phyloP scores from a whole-genome alignment of 1,140 invertebrate species.

The Drosophila orena region DNA sequence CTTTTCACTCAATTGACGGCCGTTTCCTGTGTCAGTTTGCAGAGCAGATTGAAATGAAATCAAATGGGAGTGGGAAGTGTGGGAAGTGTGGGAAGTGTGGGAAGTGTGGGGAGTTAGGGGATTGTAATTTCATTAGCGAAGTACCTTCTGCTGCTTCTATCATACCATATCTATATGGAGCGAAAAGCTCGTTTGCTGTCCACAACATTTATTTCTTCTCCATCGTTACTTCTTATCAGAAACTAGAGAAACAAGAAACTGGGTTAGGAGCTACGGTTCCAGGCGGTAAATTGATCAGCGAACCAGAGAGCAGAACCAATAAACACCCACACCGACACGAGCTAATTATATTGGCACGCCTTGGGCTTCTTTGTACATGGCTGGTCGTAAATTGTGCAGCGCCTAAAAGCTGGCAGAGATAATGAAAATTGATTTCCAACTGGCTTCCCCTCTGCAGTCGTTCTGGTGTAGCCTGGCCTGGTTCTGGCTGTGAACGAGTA shows the following conservation, averaged over 20 bases:
- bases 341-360: constrained; percentile 77
- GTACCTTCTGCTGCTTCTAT: constrained; percentile 34
- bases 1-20: constrained; percentile 49
- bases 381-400: constrained; percentile 45
- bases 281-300: constrained; percentile 68
- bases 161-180: constrained; percentile 58
- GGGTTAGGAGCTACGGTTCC: constrained; percentile 32
- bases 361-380: constrained; percentile 55
- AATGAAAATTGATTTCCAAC: constrained; percentile 71
- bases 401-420: constrained; percentile 67
- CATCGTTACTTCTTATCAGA: constrained; percentile 54
- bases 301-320: constrained; percentile 30
- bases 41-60: constrained; percentile 14
- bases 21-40: constrained; percentile 40
- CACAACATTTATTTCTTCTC: constrained; percentile 36
- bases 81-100: too few relatives aligned
- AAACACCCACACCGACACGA: constrained; percentile 29
- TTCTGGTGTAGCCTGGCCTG: constrained; percentile 4
- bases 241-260: constrained; percentile 32
- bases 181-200: constrained; percentile 29
- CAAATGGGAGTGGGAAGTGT: neutral
- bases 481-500: constrained; percentile 2
- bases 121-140: constrained; percentile 16
- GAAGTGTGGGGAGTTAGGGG: neutral
- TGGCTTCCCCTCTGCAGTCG: constrained; percentile 26